These are phyloP conservation scores for Bradypodion ventrale DNA, from an alignment of 2,797 vertebrate species.

Conservation along the genomic window DNA sequence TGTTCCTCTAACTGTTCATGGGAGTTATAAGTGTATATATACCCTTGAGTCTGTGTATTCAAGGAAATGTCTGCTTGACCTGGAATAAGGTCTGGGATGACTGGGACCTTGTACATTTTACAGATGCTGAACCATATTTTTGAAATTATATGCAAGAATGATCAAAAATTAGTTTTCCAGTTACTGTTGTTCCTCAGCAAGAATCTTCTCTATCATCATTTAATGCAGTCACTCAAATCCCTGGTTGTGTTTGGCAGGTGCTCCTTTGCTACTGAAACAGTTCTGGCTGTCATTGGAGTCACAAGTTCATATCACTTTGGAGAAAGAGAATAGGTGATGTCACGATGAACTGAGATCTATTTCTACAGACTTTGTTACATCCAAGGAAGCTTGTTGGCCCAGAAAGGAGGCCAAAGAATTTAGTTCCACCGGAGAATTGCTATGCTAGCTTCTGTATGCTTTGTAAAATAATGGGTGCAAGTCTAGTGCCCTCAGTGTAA, in stretches of 20 bases:
- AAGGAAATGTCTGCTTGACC: slow-evolving; percentile 14
- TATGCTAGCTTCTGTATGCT: background rate
- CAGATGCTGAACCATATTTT: background rate
- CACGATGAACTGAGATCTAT: background rate
- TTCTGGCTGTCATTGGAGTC: background rate
- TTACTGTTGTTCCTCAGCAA: background rate
- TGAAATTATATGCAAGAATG: background rate
- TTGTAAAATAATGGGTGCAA: background rate
- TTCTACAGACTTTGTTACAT: background rate
- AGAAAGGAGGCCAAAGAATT: background rate
- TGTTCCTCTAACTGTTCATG: slow-evolving; percentile 9
- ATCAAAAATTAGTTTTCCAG: slow-evolving; percentile 14
- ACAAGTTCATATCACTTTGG: background rate
- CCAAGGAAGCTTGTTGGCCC: background rate
- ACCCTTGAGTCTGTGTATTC: background rate
- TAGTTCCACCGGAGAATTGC: background rate
- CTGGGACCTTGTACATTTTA: background rate
- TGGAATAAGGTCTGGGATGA: background rate
- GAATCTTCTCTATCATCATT: background rate
- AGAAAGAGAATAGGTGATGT: background rate
- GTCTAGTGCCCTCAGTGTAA: background rate
- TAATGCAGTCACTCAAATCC: background rate
- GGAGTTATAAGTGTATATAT: slow-evolving; percentile 1
- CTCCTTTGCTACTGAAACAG: background rate
- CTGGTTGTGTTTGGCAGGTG: background rate